These are phyloP conservation scores for Paramormyrops hopkinsi DNA, from an alignment of 2,797 vertebrate species.

Conservation along the genomic window DNA sequence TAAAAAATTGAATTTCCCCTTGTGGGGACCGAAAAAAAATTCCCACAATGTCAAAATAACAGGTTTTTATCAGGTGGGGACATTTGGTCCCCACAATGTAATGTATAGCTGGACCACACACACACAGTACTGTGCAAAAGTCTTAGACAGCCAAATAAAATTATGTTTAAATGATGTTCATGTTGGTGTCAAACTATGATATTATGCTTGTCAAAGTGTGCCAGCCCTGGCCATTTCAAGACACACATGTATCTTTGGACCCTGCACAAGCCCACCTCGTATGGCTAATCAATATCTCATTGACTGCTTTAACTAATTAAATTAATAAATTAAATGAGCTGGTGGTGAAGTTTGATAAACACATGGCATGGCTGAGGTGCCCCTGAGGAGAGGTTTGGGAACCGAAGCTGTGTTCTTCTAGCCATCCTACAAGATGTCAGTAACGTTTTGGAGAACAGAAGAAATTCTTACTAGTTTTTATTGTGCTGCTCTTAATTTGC, in stretches of 20 bases:
- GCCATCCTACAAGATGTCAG: background rate
- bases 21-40: background rate
- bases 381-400: background rate
- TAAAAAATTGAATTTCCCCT: background rate
- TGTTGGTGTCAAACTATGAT: background rate
- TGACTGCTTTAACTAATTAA: background rate
- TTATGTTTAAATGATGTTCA: background rate
- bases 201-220: background rate
- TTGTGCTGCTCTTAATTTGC: background rate
- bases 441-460: background rate
- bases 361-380: background rate
- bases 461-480: background rate
- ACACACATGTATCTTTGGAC: background rate
- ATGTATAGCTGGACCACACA: background rate
- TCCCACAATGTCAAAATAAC: background rate
- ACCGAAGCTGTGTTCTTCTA: background rate
- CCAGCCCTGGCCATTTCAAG: background rate
- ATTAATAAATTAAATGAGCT: background rate
- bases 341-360: background rate
- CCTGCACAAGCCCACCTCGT: background rate
- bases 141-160: background rate
- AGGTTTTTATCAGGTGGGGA: no score
- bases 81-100: background rate
- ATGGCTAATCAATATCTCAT: background rate
- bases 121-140: background rate